Percentiles rank a stretch among this genome's conserved stretches.
Evolutionary conservation across 2,888 invertebrate genomes (phyloP).

Genomic region (Phymatocera aterrima): DNA sequence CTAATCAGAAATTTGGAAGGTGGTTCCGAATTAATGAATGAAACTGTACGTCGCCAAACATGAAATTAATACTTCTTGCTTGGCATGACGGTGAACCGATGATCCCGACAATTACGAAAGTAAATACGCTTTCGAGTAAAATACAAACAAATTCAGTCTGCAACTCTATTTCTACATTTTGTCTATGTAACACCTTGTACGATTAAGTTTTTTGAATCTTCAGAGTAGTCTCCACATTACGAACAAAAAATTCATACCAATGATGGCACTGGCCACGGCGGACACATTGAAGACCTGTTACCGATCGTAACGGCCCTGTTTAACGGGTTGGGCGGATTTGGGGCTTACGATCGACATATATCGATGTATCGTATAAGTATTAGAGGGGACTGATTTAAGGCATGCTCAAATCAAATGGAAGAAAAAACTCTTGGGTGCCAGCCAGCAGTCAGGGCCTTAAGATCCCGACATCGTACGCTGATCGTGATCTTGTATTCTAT

Average conservation of each 20-base stretch:
- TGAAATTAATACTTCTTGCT: too few species aligned
- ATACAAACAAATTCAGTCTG: too few species aligned
- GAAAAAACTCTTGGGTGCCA: background rate
- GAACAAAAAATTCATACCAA: background rate
- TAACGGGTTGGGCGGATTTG: background rate
- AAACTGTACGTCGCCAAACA: background rate
- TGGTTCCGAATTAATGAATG: too few species aligned
- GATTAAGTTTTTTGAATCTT: too few species aligned
- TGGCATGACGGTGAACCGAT: too few species aligned
- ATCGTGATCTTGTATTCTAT: slow-evolving; percentile 35
- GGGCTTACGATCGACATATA: background rate
- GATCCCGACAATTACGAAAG: too few species aligned
- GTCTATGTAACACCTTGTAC: too few species aligned
- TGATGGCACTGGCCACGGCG: too few species aligned
- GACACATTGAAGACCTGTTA: background rate
- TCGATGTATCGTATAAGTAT: background rate
- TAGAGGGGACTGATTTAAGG: background rate
- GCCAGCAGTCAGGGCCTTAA: slow-evolving; percentile 2
- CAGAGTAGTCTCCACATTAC: too few species aligned
- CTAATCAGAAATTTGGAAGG: too few species aligned
- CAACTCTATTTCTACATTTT: too few species aligned
- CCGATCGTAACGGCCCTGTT: background rate
- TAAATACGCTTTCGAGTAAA: too few species aligned
- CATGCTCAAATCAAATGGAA: background rate
- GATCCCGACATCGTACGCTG: background rate